phyloP scores from a whole-genome alignment of 92 coral and sea anemone genomes.

The Parazoanthus swiftii region DNA sequence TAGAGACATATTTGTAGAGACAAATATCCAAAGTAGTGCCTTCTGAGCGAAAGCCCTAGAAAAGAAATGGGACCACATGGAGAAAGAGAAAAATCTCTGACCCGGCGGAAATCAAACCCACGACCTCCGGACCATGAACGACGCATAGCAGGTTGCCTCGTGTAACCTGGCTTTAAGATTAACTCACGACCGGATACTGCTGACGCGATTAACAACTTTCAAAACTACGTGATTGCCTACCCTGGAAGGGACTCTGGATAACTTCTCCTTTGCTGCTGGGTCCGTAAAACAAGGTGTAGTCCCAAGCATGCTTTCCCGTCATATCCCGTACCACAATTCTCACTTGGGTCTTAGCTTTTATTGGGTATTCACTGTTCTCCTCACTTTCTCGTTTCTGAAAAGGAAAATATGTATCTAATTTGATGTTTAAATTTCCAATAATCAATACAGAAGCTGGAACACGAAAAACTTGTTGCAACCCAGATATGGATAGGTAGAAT shows the following conservation, averaged over 20 bases:
- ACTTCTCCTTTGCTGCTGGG: conserved; percentile 33
- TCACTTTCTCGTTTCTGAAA: conserved; percentile 40
- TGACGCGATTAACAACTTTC: background rate
- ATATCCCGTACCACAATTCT: conserved; percentile 87
- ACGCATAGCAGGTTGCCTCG: no score
- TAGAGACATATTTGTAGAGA: no score
- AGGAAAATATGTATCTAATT: background rate
- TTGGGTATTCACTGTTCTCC: conserved; percentile 39
- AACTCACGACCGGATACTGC: no score
- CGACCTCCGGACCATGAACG: no score
- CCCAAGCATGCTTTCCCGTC: conserved; percentile 95
- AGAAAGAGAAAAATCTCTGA: no score
- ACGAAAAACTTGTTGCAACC: background rate
- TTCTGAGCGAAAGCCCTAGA: no score
- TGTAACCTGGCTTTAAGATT: no score
- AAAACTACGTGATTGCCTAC: conserved; percentile 12
- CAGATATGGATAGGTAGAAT: background rate
- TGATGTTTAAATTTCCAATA: no score
- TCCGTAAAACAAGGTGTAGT: conserved; percentile 78
- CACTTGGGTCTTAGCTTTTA: conserved; percentile 71
- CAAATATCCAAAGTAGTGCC: no score
- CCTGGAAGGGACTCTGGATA: conserved; percentile 34
- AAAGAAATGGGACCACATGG: no score
- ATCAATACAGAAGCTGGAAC: background rate
- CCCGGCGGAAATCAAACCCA: no score